phyloP scores from a whole-genome alignment of 1,140 invertebrate genomes.

The Temnothorax nylanderi region DNA sequence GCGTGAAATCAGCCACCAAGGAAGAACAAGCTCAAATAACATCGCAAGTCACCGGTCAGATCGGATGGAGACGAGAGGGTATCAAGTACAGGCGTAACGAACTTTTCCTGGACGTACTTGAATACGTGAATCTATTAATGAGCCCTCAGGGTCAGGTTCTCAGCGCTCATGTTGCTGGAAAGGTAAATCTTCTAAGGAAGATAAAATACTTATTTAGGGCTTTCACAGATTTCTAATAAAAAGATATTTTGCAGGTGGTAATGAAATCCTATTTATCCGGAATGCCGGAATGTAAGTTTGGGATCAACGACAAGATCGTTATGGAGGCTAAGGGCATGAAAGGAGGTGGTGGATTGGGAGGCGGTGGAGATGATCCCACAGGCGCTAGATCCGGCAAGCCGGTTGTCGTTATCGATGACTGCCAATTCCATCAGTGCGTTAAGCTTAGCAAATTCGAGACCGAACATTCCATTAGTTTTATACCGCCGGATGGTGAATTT shows the following conservation, averaged over 20 bases:
- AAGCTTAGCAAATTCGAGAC: conserved; percentile 99
- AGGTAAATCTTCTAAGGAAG: conserved; percentile 82
- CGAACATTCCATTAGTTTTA: conserved; percentile 99
- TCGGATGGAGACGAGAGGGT: conserved; percentile 99
- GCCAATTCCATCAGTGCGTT: conserved; percentile 99
- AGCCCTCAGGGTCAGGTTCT: conserved; percentile 99
- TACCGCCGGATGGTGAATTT: conserved; percentile 99
- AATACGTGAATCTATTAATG: conserved; percentile 99
- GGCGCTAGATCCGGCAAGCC: conserved; percentile 95
- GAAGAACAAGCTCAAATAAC: conserved; percentile 99
- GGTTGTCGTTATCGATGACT: conserved; percentile 99
- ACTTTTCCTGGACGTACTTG: conserved; percentile 99
- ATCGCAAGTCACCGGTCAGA: conserved; percentile 99
- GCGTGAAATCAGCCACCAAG: conserved; percentile 99
- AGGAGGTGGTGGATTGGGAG: conserved; percentile 88
- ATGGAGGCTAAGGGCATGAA: conserved; percentile 98
- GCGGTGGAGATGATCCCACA: conserved; percentile 92
- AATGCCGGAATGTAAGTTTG: conserved; percentile 99
- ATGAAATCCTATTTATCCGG: conserved; percentile 99
- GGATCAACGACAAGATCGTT: conserved; percentile 99
- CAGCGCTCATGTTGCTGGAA: conserved; percentile 99
- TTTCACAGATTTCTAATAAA: background rate
- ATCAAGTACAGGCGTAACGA: conserved; percentile 99
- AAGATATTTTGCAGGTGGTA: conserved; percentile 89
- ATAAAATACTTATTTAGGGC: background rate